phyloP scores from a whole-genome alignment of 2,113 vertebrate genomes.

The Lamprotornis superbus region DNA sequence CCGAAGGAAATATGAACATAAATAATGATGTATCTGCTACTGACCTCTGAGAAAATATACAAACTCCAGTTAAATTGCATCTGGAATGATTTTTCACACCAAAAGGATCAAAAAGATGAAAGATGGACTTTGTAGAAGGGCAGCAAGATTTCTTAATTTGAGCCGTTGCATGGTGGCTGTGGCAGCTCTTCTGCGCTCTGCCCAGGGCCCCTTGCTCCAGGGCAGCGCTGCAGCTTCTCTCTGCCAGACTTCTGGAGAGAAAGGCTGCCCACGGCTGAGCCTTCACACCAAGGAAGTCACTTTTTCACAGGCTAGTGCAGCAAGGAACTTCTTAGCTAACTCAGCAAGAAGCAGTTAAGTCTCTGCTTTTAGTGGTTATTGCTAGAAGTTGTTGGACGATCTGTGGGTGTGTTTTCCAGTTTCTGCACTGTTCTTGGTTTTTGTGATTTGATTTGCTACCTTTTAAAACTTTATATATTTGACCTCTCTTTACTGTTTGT shows the following conservation, averaged over 20 bases:
- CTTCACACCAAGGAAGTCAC: neutral
- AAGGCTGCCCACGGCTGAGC: neutral
- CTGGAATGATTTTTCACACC: neutral
- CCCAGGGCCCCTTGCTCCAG: neutral
- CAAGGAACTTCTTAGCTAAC: neutral
- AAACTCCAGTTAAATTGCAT: neutral
- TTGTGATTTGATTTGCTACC: neutral
- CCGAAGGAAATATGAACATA: neutral
- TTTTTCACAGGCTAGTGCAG: neutral
- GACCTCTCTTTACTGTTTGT: neutral
- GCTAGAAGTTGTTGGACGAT: neutral
- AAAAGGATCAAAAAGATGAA: neutral
- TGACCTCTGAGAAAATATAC: neutral
- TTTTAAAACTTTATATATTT: neutral
- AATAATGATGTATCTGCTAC: neutral
- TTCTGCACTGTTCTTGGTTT: neutral
- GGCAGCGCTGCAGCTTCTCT: neutral
- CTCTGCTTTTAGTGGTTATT: neutral
- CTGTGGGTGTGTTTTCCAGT: neutral
- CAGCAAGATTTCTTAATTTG: neutral
- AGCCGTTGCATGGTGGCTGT: neutral
- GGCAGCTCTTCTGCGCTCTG: neutral
- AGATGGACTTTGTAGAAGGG: neutral
- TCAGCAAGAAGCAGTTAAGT: neutral
- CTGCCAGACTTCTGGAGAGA: rapidly evolving